Evolutionary conservation across 2,888 invertebrate species (phyloP).

Genomic region (Nasonovia ribisnigri): DNA sequence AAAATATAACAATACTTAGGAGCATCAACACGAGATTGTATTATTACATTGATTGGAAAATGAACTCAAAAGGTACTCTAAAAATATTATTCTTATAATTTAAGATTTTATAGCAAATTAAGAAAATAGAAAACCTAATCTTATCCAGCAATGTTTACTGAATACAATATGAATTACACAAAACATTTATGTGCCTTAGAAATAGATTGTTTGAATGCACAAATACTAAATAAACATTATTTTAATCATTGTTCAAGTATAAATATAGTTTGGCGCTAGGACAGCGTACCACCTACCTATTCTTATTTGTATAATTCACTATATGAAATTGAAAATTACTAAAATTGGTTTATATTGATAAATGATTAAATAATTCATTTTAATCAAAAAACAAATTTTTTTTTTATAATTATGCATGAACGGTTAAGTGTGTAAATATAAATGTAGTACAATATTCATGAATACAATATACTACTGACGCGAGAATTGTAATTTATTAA

Average conservation of each 20-base stretch:
- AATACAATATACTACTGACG: neutral
- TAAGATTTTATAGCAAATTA: neutral
- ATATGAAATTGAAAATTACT: no score
- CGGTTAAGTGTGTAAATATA: no score
- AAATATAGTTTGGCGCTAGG: no score
- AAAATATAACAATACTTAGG: neutral
- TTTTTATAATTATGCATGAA: neutral
- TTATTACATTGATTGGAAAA: neutral
- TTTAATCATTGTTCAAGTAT: no score
- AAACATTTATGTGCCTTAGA: neutral
- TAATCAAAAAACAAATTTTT: no score
- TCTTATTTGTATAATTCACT: no score
- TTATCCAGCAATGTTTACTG: neutral
- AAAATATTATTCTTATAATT: neutral
- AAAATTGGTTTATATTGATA: no score
- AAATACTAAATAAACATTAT: neutral
- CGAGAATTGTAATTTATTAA: neutral
- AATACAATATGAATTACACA: neutral
- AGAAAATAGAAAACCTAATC: neutral
- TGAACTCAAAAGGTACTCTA: neutral
- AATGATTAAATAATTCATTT: no score
- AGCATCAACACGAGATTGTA: neutral
- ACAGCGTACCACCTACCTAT: no score
- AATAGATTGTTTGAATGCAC: neutral
- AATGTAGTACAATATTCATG: neutral